Base-by-base conservation (phyloP, 1,140 invertebrate species). In the Bombus turneri region DNA sequence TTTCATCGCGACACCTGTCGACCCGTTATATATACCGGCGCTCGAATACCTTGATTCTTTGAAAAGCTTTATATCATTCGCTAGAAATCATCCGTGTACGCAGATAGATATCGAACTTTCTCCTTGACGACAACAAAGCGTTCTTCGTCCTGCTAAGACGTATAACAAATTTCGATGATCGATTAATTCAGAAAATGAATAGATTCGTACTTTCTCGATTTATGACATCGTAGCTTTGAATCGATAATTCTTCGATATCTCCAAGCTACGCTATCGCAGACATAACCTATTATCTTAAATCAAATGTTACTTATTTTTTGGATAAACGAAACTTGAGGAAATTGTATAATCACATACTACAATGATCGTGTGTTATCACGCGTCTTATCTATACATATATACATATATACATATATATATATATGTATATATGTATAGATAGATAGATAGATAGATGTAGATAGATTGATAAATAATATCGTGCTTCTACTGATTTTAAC, bases 1-100 rank as follows among this genome's bases (percentile, higher is more conserved):
- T 89, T 88, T 83, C 85, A 81, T 81, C 86, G 64, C 77, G 86
- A 86, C 91, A 90, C 91, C 91, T 93, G 92, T 92, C 91, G 91
- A 72, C 83, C 90, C 92, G 91, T 93, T 93, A 93, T 87, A 90
- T 81, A 80, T 78, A 83, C 68, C 39, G 47, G 15, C 37, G 34
- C 81, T 84, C 68, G 85, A 85, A 87, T 85, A 80, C 86, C 81
- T 87, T n/a, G 64, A 78, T 73, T 87, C 80, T 78, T 80, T 43
- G 41, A n/a, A n/a, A 71, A 86, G 22, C 59, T 73, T 64, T 62
- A 31, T 15, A 64, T 39, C 28, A 41, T 69, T 75, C 25, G 25
- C 62, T 68, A 69, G 62, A 68, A 81, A 82, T 82, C 43, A 66
- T 22, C 34, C 3, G 13, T 18, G 25, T 34, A 28, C 28, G 25